Base-by-base conservation (phyloP, 2,888 invertebrate genomes). In the Athripsodes cinereus region DNA sequence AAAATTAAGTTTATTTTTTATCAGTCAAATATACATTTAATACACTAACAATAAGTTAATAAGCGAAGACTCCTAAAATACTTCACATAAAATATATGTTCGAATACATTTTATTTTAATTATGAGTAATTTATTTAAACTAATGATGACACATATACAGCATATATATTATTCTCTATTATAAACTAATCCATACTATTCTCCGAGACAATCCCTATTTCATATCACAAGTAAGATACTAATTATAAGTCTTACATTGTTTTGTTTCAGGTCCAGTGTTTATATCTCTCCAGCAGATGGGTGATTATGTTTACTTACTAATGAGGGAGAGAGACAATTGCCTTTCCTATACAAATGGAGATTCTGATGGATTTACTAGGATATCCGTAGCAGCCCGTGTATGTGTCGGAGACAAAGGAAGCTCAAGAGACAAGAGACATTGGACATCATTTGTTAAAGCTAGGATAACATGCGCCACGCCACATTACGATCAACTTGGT, bases 361-460 rank as follows among this genome's bases (percentile, higher is more conserved):
- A 50, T 22, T 26, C 46, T 19, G 54, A 54, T 11, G 16, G 47
- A n/a, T 26, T 21, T 16, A 46, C 48, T 26, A 22, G 31, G 13
- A 47, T 56, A 2, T 52, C 56, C 13, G 51, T 31, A 13, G 57
- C 58, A 5, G 61, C 61, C n/a, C 49, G 63, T 5, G 61, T 63
- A 2, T 63, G 63, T 19, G 22, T 53, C 20, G 44, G 31, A 22
- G 63, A 63, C 49, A 55, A 46, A 22, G 61, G 61, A n/a, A 57
- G 55, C 11, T 47, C 61, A 1, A 55, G 61, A 31, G 57, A 59
- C 51, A 54, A 50, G 8, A 53, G 59, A 19, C 61, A 63, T 47
- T 63, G 61, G 61, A 58, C 63, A 11, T 59, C 61, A 16, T 63
- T 52, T 53, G 51, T 57, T 35, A 63, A 63, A 47, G 63, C 63